Percentiles rank a stretch among this genome's conserved stretches.
phyloP scores from a whole-genome alignment of 2,113 vertebrate genomes.

The Zosterops lateralis region DNA sequence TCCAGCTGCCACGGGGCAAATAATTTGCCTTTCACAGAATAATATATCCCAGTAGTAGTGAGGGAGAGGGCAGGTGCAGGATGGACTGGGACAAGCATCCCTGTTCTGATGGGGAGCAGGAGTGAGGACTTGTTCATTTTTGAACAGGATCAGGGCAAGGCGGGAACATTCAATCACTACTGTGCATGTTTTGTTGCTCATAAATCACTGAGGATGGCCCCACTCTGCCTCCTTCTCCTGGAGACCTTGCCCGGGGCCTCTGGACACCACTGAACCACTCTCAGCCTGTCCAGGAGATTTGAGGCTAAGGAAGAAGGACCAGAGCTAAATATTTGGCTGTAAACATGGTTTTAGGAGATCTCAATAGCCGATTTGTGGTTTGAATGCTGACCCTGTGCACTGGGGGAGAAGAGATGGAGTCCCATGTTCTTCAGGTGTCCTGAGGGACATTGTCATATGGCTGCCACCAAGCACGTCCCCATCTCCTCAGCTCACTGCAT shows the following conservation, averaged over 20 bases:
- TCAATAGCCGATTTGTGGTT: not conserved
- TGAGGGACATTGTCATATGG: not conserved
- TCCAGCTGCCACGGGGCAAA: not conserved
- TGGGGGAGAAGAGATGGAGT: not conserved
- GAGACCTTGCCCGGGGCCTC: accelerated
- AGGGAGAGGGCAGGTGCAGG: not conserved
- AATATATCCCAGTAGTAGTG: not conserved
- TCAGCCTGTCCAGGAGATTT: not conserved
- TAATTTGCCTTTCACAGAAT: not conserved
- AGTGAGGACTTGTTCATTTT: slow-evolving; percentile 5
- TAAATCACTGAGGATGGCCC: not conserved
- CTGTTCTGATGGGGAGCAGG: not conserved
- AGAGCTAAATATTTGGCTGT: not conserved
- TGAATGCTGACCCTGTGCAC: not conserved
- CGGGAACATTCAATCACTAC: accelerated
- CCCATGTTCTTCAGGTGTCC: not conserved
- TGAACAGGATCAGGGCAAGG: not conserved
- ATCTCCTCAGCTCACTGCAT: not conserved
- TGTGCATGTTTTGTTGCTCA: slow-evolving; percentile 41
- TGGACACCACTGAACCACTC: accelerated
- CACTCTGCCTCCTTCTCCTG: not conserved
- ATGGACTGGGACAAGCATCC: not conserved
- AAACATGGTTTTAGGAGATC: not conserved
- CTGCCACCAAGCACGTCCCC: not conserved
- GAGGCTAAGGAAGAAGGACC: not conserved